phyloP scores from a whole-genome alignment of 2,797 vertebrate species.

The Lagocephalus sceleratus region DNA sequence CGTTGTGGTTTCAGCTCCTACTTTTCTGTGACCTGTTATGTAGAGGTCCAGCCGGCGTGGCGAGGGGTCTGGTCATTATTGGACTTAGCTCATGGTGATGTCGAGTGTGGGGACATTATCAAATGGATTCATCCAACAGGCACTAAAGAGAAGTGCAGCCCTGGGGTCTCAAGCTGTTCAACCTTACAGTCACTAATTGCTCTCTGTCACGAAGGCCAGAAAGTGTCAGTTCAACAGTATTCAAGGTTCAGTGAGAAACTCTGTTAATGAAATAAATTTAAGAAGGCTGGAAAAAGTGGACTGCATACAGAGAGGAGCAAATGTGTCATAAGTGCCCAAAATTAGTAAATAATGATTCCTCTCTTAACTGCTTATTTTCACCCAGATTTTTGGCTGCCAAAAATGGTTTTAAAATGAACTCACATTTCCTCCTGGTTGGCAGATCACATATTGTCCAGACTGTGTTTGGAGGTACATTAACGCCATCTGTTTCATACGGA shows the following conservation, averaged over 20 bases:
- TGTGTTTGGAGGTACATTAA: neutral
- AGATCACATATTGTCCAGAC: neutral
- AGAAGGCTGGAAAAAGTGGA: slow-evolving; percentile 10
- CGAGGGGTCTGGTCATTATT: slow-evolving; percentile 39
- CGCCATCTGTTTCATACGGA: neutral
- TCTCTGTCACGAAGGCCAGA: slow-evolving; percentile 53
- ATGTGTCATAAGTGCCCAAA: neutral
- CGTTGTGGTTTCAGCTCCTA: slow-evolving; percentile 6
- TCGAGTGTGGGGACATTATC: slow-evolving; percentile 45
- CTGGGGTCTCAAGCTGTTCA: slow-evolving; percentile 59
- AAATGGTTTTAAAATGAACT: no score
- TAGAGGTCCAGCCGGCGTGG: slow-evolving; percentile 6
- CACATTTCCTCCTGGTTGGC: no score
- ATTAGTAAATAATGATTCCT: neutral
- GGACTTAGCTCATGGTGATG: slow-evolving; percentile 22
- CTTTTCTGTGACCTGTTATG: slow-evolving; percentile 26
- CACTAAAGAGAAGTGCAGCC: slow-evolving; percentile 41
- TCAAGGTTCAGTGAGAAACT: slow-evolving; percentile 42
- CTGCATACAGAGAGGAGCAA: neutral
- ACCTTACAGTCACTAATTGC: slow-evolving; percentile 64
- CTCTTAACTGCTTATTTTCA: neutral
- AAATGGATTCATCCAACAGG: slow-evolving; percentile 43
- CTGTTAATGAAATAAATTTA: slow-evolving; percentile 29
- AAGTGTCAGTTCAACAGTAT: slow-evolving; percentile 50
- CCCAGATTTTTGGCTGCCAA: neutral